phyloP scores from a whole-genome alignment of 2,113 vertebrate genomes.

The Callaeas wilsoni region DNA sequence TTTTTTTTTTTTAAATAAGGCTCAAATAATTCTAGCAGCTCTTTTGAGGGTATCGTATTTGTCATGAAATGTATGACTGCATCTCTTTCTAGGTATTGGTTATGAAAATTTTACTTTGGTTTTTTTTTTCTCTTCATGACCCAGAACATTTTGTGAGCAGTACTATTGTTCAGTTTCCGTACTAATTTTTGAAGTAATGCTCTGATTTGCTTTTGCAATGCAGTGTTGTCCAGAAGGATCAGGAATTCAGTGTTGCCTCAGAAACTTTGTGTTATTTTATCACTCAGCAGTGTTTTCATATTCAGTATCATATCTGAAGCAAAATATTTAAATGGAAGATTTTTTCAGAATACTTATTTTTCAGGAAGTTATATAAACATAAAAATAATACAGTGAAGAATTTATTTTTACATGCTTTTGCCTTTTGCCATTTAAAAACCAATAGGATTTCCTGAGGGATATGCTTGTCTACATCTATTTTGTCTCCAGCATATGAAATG shows the following conservation, averaged over 20 bases:
- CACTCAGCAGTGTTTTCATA: neutral
- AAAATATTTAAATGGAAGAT: neutral
- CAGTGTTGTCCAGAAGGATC: neutral
- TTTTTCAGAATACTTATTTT: neutral
- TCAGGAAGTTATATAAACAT: neutral
- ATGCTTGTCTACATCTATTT: constrained; percentile 66
- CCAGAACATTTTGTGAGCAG: neutral
- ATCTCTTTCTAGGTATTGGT: neutral
- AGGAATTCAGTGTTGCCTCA: neutral
- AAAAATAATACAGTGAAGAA: neutral
- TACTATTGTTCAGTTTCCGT: neutral
- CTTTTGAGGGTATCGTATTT: neutral
- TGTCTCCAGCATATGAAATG: constrained; percentile 60
- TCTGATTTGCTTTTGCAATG: neutral
- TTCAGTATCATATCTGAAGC: neutral
- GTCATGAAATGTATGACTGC: neutral
- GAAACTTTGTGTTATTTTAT: neutral
- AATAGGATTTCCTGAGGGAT: constrained; percentile 40
- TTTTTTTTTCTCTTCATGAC: neutral
- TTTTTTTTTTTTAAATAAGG: constrained; percentile 11
- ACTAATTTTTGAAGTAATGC: neutral
- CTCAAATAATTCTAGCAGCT: neutral
- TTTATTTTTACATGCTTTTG: neutral
- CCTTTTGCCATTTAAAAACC: constrained; percentile 21
- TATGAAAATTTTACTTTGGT: neutral